Evolutionary conservation across 1,140 invertebrate genomes (phyloP).

Genomic region (Dufourea novaeangliae): DNA sequence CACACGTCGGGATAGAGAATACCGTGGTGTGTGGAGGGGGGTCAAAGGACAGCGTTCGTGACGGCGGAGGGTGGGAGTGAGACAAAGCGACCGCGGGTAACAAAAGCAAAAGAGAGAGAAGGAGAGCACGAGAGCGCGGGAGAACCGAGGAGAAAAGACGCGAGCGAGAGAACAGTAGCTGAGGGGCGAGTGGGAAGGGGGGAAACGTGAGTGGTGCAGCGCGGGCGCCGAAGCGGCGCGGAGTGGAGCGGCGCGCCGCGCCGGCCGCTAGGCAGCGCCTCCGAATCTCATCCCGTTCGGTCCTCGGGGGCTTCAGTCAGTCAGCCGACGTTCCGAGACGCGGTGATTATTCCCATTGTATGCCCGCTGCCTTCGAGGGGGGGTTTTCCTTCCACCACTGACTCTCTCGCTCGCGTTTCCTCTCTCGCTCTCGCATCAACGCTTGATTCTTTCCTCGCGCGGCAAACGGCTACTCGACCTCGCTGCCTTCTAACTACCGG

Average conservation of each 20-base stretch:
- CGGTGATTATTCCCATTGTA: slow-evolving; percentile 78
- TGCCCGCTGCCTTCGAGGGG: slow-evolving; percentile 58
- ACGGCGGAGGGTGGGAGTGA: slow-evolving; percentile 24
- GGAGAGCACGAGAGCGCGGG: slow-evolving; percentile 34
- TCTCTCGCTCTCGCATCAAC: slow-evolving; percentile 40
- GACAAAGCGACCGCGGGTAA: slow-evolving; percentile 31
- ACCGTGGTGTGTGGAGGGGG: not conserved
- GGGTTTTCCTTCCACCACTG: slow-evolving; percentile 55
- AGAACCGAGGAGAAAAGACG: slow-evolving; percentile 47
- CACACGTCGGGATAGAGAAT: slow-evolving; percentile 13
- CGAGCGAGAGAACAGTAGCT: slow-evolving; percentile 45
- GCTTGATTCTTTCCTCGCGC: slow-evolving; percentile 3
- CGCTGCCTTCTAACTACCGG: not conserved
- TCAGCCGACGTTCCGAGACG: slow-evolving; percentile 75
- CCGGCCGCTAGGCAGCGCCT: slow-evolving; percentile 65
- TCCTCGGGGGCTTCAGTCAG: slow-evolving; percentile 74
- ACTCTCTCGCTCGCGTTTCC: slow-evolving; percentile 32
- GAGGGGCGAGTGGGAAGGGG: no score
- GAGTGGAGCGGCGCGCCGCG: slow-evolving; percentile 35
- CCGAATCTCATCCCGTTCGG: slow-evolving; percentile 73
- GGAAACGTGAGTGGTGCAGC: slow-evolving; percentile 50
- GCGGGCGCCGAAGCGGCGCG: slow-evolving; percentile 56
- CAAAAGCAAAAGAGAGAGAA: slow-evolving; percentile 57
- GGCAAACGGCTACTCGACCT: not conserved
- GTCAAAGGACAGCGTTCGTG: slow-evolving; percentile 12